Conservation (phyloP, 1,140 invertebrate genomes). For the Drosophila pachea region DNA sequence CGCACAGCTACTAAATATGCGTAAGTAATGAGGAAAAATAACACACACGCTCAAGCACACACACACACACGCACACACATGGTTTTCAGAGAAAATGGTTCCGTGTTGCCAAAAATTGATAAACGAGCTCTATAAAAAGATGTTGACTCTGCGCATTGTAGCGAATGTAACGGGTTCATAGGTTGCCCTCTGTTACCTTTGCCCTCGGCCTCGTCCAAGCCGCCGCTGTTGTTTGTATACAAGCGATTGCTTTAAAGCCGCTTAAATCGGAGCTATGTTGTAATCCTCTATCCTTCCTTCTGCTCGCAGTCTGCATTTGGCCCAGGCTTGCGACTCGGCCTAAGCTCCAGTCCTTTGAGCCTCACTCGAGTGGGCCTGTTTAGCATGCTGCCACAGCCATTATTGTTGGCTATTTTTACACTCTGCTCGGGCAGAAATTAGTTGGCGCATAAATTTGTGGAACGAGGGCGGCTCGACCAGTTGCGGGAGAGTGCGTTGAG, state of each 20-base stretch:
- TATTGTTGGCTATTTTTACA: slow-evolving; percentile 63
- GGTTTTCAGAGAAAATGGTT: background rate
- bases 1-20: slow-evolving; percentile 20
- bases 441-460: slow-evolving; percentile 67
- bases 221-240: background rate
- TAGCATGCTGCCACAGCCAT: slow-evolving; percentile 36
- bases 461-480: slow-evolving; percentile 25
- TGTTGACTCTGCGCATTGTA: slow-evolving; percentile 10
- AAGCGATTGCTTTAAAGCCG: slow-evolving; percentile 53
- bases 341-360: slow-evolving; percentile 21
- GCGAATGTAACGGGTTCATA: slow-evolving; percentile 13
- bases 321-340: background rate
- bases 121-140: slow-evolving; percentile 22
- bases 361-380: slow-evolving; percentile 31
- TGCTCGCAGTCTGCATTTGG: slow-evolving; percentile 36
- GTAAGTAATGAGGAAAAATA: slow-evolving; percentile 36
- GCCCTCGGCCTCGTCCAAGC: background rate
- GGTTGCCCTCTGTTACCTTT: background rate
- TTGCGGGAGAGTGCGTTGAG: background rate
- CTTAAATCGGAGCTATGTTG: slow-evolving; percentile 10
- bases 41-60: slow-evolving; percentile 7
- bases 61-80: background rate
- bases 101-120: slow-evolving; percentile 31
- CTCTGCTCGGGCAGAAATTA: slow-evolving; percentile 61
- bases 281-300: slow-evolving; percentile 56